Conservation (phyloP, 2,888 invertebrate genomes). For the Emmelina monodactyla region DNA sequence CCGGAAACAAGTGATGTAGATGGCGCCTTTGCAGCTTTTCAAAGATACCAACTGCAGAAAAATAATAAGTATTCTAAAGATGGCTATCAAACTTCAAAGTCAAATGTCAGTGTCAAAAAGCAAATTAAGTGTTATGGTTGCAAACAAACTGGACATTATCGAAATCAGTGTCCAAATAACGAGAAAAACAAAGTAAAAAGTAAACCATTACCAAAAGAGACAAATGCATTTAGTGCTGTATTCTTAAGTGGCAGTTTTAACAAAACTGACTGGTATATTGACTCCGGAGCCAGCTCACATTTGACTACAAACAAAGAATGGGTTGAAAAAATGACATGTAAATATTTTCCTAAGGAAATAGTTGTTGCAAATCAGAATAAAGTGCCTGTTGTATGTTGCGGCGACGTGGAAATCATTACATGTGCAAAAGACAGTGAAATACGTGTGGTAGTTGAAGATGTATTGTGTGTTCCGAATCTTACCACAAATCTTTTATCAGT, state of each 20-base stretch:
- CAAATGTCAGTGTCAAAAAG: background rate
- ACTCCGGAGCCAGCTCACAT: conserved; percentile 12
- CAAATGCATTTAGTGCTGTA: conserved; percentile 13
- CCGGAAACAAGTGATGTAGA: background rate
- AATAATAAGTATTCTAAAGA: background rate
- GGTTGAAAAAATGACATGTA: conserved; percentile 5
- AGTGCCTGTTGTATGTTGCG: conserved; percentile 11
- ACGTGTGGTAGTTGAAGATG: too few relatives aligned
- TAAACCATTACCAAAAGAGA: background rate
- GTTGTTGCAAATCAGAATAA: conserved; percentile 14
- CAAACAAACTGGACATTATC: background rate
- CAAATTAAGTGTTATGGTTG: conserved; percentile 2
- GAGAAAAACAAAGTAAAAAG: background rate
- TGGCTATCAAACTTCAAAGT: background rate
- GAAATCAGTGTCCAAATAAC: too few relatives aligned
- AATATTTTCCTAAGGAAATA: conserved; percentile 10
- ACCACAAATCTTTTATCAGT: conserved; percentile 15
- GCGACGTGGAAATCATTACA: conserved; percentile 13
- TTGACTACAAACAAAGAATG: conserved; percentile 9
- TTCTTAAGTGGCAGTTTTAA: conserved; percentile 12
- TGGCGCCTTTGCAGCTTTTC: background rate
- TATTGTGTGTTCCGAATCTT: conserved; percentile 13
- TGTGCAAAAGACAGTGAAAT: conserved; percentile 11
- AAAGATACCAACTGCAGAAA: background rate
- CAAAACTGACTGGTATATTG: conserved; percentile 14